phyloP scores from a whole-genome alignment of 2,888 invertebrate species.

The Pseudolycoriella hygida region DNA sequence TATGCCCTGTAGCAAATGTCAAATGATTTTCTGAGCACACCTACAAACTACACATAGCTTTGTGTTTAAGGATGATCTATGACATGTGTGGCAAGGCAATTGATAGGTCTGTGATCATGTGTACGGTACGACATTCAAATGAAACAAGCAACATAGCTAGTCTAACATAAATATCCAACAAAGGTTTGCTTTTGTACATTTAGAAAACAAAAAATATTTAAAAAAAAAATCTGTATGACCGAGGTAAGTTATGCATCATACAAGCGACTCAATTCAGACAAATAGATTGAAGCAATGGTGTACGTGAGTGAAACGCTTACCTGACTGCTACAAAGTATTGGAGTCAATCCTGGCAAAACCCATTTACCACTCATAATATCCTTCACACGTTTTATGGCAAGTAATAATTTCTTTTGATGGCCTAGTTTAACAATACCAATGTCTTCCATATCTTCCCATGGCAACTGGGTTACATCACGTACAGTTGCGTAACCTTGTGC shows the following conservation, averaged over 20 bases:
- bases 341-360: slow-evolving; percentile 12
- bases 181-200: no score
- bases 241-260: slow-evolving; percentile 10
- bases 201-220: no score
- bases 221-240: slow-evolving; percentile 14
- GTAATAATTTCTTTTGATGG: slow-evolving; percentile 93
- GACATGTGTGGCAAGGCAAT: no score
- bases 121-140: no score
- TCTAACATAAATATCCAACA: no score
- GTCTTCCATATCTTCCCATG: slow-evolving; percentile 98
- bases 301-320: neutral
- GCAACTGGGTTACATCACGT: slow-evolving; percentile 83
- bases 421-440: slow-evolving; percentile 86
- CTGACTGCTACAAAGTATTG: slow-evolving; percentile 1
- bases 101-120: no score
- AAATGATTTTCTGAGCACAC: no score
- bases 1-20: no score
- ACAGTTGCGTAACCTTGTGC: slow-evolving; percentile 90
- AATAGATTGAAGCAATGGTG: neutral
- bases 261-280: neutral
- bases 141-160: no score
- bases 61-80: no score
- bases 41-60: no score
- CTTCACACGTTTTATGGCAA: slow-evolving; percentile 93
- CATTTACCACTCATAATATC: slow-evolving; percentile 76